These are phyloP conservation scores for Drosophila arawakana DNA, from an alignment of 1,140 invertebrate genomes.

Conservation along the genomic window DNA sequence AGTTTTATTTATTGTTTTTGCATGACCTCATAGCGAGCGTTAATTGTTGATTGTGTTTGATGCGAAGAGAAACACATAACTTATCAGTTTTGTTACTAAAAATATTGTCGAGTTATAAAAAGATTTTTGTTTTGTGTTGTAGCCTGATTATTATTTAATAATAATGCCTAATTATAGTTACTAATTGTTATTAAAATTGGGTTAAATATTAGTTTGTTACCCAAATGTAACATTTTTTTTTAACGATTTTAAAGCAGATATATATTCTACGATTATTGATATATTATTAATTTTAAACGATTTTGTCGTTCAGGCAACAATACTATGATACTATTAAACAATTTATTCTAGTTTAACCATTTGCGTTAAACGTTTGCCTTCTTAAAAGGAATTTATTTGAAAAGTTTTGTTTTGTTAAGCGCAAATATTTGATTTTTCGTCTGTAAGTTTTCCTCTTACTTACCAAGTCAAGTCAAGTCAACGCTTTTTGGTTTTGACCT, in stretches of 20 bases:
- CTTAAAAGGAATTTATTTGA: constrained; percentile 26
- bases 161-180: not conserved
- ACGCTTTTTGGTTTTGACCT: constrained; percentile 52
- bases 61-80: constrained; percentile 8
- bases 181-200: not conserved
- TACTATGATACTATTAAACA: constrained; percentile 21
- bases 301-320: constrained; percentile 56
- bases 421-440: constrained; percentile 36
- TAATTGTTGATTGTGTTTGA: constrained; percentile 24
- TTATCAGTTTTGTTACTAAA: constrained; percentile 29
- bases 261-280: constrained; percentile 13
- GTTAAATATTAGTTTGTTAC: not conserved
- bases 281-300: constrained; percentile 44
- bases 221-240: constrained; percentile 27
- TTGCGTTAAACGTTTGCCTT: constrained; percentile 33
- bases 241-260: too few relatives aligned
- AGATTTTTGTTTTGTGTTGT: constrained; percentile 1
- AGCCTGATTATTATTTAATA: constrained; percentile 1
- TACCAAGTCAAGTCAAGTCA: constrained; percentile 33
- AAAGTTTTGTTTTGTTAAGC: constrained; percentile 6
- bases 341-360: constrained; percentile 8
- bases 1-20: constrained; percentile 22
- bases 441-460: constrained; percentile 6
- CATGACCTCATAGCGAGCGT: constrained; percentile 35
- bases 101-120: constrained; percentile 13